Base-by-base conservation (phyloP, 1,140 invertebrate species). In the Pentalonia nigronervosa region DNA sequence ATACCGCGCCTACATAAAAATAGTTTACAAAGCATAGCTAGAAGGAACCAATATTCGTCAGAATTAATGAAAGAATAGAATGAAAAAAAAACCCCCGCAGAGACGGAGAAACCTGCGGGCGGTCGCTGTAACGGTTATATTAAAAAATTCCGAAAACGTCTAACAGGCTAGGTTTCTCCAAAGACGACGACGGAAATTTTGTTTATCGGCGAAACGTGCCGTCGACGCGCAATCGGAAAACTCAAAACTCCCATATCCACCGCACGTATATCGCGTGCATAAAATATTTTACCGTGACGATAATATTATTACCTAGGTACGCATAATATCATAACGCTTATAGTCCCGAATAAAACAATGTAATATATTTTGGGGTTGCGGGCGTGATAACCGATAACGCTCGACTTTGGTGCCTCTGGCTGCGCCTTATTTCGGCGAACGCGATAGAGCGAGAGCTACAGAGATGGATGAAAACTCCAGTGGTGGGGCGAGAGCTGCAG, bases 11-110 rank as follows among this genome's bases (percentile, higher is more conserved):
- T 45, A 86, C 25, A 86, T n/a, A 41, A 41, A 84, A 41, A 84
- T 41, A 86, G 25, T 17, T 86, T 17, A 25, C 23, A 47, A 86
- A 30, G 45, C 3, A 86, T n/a, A 86, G 84, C 76, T 83, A 84
- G 3, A 84, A 41, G 41, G 23, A 23, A 25, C 34, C 21, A 84
- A 41, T 41, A 45, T 84, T 34, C 30, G 30, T 34, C 8, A 17
- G 47, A 88, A 48, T 88, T 84, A 84, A 84, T 84, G 76, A 36
- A 84, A 84, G 25, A 87, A 87, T 6, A n/a, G n/a, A 87, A 48
- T 23, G 60, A 8, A 7, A 45, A 36, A 84, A 84, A 45, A 41
- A 83, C 25, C 25, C 8, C 2, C 2, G 17, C 17, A 30, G 2
- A 11, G 41, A 41, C 36, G 36, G 41, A 47, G 30, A 76, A 67